phyloP scores from a whole-genome alignment of 2,113 vertebrate genomes.

The Ctenodactylus gundi region DNA sequence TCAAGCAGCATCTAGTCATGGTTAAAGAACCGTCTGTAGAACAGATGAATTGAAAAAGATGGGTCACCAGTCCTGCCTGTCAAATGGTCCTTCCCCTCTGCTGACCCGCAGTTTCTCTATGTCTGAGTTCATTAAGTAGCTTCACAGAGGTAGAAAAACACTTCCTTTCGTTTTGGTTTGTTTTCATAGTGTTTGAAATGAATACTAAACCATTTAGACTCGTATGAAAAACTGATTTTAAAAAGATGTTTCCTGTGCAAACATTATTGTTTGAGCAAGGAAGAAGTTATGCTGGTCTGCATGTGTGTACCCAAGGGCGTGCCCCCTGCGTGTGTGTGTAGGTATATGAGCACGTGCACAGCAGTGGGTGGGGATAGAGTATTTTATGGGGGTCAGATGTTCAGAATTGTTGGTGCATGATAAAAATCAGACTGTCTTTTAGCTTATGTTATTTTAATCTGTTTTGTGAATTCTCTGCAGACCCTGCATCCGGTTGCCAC shows the following conservation, averaged over 20 bases:
- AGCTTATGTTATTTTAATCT: background rate
- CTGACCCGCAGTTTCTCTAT: background rate
- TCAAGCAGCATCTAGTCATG: background rate
- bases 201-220: background rate
- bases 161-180: background rate
- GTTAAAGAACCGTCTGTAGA: background rate
- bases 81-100: background rate
- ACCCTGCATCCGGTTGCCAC: background rate
- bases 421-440: background rate
- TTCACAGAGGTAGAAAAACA: background rate
- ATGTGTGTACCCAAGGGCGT: background rate
- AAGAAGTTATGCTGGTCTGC: background rate
- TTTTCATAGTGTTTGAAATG: background rate
- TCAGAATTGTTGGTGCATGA: background rate
- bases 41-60: background rate
- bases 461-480: background rate
- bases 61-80: background rate
- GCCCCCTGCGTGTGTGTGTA: background rate
- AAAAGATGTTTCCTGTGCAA: background rate
- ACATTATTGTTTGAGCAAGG: background rate
- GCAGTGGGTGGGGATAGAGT: rapidly evolving
- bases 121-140: background rate
- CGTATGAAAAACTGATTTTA: background rate
- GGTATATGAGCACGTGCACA: background rate
- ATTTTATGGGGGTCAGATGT: background rate